Evolutionary conservation across 1,140 invertebrate species (phyloP).

Genomic region (Ctenoplectra terminalis): DNA sequence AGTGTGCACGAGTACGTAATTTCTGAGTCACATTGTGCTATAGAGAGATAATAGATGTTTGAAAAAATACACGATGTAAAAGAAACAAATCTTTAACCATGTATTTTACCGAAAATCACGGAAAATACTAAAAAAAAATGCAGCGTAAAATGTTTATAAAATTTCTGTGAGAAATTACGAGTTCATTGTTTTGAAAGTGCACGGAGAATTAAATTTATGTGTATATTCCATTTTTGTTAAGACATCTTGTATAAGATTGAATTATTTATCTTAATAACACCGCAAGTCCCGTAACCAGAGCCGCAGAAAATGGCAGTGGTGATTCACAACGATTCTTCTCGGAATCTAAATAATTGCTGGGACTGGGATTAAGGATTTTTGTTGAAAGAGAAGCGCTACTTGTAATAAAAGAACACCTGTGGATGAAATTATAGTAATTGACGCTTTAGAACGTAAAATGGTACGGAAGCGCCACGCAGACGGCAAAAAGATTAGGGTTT

Average conservation of each 20-base stretch:
- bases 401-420: constrained; percentile 38
- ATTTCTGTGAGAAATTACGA: too few relatives aligned
- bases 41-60: too few relatives aligned
- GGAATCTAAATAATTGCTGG: neutral
- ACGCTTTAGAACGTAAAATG: constrained; percentile 10
- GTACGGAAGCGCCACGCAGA: constrained; percentile 9
- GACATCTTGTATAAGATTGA: neutral
- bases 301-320: neutral
- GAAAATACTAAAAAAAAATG: too few relatives aligned
- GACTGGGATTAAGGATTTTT: neutral
- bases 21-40: too few relatives aligned
- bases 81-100: too few relatives aligned
- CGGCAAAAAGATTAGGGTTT: neutral
- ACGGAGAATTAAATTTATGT: neutral
- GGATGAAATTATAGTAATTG: constrained; percentile 52
- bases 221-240: neutral
- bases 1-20: too few relatives aligned
- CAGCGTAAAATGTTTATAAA: too few relatives aligned
- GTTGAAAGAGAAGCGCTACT: neutral
- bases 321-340: neutral
- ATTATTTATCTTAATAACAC: neutral
- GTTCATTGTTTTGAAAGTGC: too few relatives aligned
- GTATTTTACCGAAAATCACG: too few relatives aligned
- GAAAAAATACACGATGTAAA: too few relatives aligned
- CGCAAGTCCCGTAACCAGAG: neutral